Evolutionary conservation across 2,113 vertebrate genomes (phyloP), one percentile per base, ranked within the genome.

Genomic region (Catagonus wagneri): DNA sequence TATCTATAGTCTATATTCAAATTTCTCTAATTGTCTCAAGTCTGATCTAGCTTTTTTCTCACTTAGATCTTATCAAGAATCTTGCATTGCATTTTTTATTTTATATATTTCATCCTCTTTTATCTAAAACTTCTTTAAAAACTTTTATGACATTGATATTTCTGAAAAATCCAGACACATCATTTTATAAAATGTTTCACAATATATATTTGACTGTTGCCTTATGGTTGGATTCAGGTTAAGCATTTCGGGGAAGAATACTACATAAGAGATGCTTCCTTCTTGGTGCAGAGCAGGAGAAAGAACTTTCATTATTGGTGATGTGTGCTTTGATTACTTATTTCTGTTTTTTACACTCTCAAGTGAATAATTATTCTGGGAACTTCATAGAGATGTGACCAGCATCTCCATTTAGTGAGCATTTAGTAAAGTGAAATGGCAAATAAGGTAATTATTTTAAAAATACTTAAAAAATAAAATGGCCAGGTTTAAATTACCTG

Each of bases 301-400:
- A 83, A 50, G 6, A 80, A 75, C 12, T 56, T 81, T 2, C 34
- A 56, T 63, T 63, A 63, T 36, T 58, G 6, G 16, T 66, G 20
- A 44, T 36, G 23, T 22, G 50, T 68, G 15, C 7, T 90, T 88
- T 81, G 44, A 69, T 60, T 44, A 27, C 1, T 88, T 87, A 15
- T 76, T 27, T 83, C 9, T 71, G 36, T 34, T 54, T 81, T 14
- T 71, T 85, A 61, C 14, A 72, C 16, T 93, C 74, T 90, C 22
- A 93, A 69, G 44, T 93, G 39, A 97, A 96, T 93, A 44, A 89
- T 92, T 89, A 83, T 96, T 75, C 50, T 69, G 27, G 6, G 52
- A 84, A 54, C 7, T 7, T 88, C 63, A 22, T 10, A 85, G 52
- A 83, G 25, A 78, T 83, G 16, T 93, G 39, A 85, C 34, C 50